Percentiles rank a stretch among this genome's conserved stretches.
Conservation (phyloP, 2,113 vertebrate species). For the Myotis yumanensis region DNA sequence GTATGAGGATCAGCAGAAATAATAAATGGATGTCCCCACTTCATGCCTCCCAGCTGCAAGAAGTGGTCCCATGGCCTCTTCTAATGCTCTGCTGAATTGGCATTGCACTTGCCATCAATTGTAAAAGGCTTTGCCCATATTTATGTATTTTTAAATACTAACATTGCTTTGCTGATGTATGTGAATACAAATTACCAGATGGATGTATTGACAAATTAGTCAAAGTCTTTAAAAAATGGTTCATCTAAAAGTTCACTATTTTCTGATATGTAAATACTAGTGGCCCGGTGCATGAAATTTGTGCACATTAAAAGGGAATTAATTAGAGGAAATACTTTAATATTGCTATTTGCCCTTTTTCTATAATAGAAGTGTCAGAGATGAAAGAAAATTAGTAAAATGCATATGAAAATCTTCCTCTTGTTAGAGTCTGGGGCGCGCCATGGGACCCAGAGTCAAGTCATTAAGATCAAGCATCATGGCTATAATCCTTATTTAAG, state of each 20-base stretch:
- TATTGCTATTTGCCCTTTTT: too few species aligned
- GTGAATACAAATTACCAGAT: conserved; percentile 51
- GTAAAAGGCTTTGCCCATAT: background rate
- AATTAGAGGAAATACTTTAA: too few species aligned
- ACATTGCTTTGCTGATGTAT: background rate
- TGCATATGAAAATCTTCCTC: too few species aligned
- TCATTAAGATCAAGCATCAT: background rate
- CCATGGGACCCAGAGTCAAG: too few species aligned
- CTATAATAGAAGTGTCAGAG: too few species aligned
- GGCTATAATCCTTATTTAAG: background rate
- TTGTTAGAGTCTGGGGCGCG: too few species aligned
- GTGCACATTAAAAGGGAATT: too few species aligned
- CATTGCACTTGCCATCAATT: background rate
- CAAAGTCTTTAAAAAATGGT: background rate
- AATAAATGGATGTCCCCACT: conserved; percentile 63
- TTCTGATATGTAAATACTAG: background rate
- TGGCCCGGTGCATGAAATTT: too few species aligned
- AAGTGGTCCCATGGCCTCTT: background rate
- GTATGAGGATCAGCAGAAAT: conserved; percentile 67
- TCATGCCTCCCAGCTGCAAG: conserved; percentile 61
- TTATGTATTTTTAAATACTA: conserved; percentile 8
- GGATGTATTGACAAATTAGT: background rate
- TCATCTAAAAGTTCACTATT: background rate
- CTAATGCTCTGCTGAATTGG: conserved; percentile 37
- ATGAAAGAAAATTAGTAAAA: too few species aligned